Evolutionary conservation across 2,113 vertebrate genomes (phyloP).

Genomic region (Mellivora capensis): DNA sequence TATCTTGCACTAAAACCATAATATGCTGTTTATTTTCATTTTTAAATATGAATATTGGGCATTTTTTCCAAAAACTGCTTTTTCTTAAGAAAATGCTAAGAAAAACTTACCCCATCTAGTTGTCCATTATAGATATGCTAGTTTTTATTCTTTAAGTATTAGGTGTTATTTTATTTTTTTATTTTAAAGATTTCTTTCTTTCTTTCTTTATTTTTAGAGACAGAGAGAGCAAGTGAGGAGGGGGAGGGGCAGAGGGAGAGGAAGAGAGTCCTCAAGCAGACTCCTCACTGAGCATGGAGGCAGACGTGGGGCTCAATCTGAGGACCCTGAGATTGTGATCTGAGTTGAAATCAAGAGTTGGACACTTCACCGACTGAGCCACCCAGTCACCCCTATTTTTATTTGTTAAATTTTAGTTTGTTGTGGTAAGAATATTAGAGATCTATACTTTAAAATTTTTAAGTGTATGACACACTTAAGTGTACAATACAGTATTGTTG

Average conservation of each 20-base stretch:
- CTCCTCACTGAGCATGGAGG: neutral
- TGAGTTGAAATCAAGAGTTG: neutral
- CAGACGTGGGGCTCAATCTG: neutral
- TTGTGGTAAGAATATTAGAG: neutral
- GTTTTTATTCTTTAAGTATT: neutral
- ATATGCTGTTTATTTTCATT: neutral
- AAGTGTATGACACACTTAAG: neutral
- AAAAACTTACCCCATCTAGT: neutral
- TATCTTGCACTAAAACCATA: neutral
- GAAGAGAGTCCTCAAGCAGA: neutral
- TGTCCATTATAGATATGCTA: neutral
- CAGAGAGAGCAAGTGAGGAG: neutral
- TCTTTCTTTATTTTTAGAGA: neutral
- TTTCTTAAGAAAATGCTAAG: conserved; percentile 9
- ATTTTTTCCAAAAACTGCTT: neutral
- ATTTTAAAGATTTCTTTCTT: neutral
- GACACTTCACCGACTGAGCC: neutral
- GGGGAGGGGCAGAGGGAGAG: neutral
- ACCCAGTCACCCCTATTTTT: neutral
- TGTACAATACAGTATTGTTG: neutral
- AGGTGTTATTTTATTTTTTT: neutral
- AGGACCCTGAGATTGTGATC: neutral
- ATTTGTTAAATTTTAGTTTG: neutral
- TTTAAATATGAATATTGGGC: neutral
- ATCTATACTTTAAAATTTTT: neutral